These are phyloP conservation scores for Craniophora ligustri DNA, from an alignment of 2,888 invertebrate species.

Conservation along the genomic window DNA sequence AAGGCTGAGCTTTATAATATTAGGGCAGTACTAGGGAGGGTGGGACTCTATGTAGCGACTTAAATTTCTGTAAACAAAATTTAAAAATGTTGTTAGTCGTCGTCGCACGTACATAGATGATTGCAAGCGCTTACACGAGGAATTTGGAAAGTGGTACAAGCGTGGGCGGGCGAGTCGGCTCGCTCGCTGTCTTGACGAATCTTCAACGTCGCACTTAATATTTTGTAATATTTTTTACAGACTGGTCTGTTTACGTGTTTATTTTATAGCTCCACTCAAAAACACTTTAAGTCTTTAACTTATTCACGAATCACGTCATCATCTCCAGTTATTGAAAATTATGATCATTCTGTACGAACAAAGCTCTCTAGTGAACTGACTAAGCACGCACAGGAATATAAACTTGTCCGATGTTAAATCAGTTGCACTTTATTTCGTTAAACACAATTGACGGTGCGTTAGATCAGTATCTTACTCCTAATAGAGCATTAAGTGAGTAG, in stretches of 20 bases:
- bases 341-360: conserved; percentile 22
- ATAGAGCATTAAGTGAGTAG: conserved; percentile 39
- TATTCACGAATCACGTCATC: conserved; percentile 36
- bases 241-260: conserved; percentile 58
- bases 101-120: conserved; percentile 78
- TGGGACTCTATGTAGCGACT: conserved; percentile 45
- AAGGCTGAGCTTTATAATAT: neutral
- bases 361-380: conserved; percentile 10
- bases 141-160: conserved; percentile 87
- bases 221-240: conserved; percentile 81
- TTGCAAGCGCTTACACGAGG: conserved; percentile 84
- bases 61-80: conserved; percentile 63
- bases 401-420: conserved; percentile 26
- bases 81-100: conserved; percentile 66
- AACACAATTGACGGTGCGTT: conserved; percentile 31
- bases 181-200: conserved; percentile 83
- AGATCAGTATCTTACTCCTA: conserved; percentile 34
- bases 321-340: conserved; percentile 31
- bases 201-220: conserved; percentile 82
- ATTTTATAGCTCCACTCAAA: conserved; percentile 55
- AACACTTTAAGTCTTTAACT: conserved; percentile 35
- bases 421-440: conserved; percentile 35
- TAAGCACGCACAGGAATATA: conserved; percentile 6
- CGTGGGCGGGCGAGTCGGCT: conserved; percentile 85
- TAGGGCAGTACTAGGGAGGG: conserved; percentile 4